Evolutionary conservation across 92 coral and sea anemone genomes (phyloP), one percentile per base, ranked within the genome.

Genomic region (Parazoanthus swiftii): DNA sequence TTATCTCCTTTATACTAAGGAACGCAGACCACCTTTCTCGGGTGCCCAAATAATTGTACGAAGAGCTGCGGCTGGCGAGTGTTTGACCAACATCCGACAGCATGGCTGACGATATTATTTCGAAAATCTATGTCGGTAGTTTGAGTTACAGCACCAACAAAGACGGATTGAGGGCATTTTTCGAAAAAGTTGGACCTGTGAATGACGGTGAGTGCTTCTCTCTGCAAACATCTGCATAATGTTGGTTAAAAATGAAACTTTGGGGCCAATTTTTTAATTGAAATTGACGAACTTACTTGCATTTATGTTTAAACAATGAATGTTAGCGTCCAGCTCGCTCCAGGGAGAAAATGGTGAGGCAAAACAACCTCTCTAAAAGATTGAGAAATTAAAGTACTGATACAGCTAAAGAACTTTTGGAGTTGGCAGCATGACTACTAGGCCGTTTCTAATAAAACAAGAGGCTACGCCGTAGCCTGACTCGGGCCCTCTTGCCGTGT

Each of bases 81-180:
- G 26, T 51, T 51, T 33, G 33, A 14, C 70, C 26, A n/a, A 9
- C 20, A 48, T 20, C 37, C 18, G 8, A 39, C 63, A 13, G 10
- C 48, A 51, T 74, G 77, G 71, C 81, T 8, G 81, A 33, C 37
- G 79, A 73, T n/a, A 38, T 71, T 18, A 43, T 29, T 25, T 82
- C 76, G 21, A 82, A 67, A 72, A 66, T 82, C 42, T 82, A 82
- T 67, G 86, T 82, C 36, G 86, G 86, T 8, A 82, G 86, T 44
- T 82, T 82, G 86, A 82, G 76, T 67, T 82, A 82, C 1, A 66
- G 67, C 11, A 82, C 86, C 37, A 67, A 23, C 10, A n/a, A 65
- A 11, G 59, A 82, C 5, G 21, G 56, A 2, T 39, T 82, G 76
- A 63, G 36, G 70, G 76, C 67, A 16, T 82, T 65, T 66, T 82